A percentile compares a stretch with the other conserved stretches of the same genome.
Evolutionary conservation across 2,113 vertebrate genomes (phyloP).

Genomic region (Misgurnus anguillicaudatus): DNA sequence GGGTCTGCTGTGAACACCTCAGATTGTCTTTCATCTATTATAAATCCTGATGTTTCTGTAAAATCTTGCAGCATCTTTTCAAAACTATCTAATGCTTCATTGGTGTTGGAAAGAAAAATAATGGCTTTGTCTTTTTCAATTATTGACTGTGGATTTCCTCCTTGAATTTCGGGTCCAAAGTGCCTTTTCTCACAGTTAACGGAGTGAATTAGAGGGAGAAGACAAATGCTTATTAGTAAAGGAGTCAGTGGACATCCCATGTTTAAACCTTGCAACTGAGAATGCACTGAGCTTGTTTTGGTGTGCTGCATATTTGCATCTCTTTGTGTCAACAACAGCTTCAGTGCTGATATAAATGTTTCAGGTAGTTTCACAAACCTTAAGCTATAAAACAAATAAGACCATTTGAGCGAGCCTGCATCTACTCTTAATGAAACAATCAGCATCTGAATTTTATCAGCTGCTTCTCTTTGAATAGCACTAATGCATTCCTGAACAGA

Average conservation of each 20-base stretch:
- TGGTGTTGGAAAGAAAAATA: slow-evolving; percentile 29
- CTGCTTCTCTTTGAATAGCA: not conserved
- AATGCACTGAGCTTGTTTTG: not conserved
- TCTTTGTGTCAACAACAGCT: not conserved
- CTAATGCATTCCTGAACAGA: slow-evolving; percentile 7
- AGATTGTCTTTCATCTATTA: not conserved
- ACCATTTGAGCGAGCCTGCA: slow-evolving; percentile 30
- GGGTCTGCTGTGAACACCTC: not conserved
- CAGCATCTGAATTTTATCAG: not conserved
- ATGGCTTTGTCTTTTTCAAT: slow-evolving; percentile 20
- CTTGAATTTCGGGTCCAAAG: not conserved
- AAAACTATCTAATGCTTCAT: slow-evolving; percentile 19
- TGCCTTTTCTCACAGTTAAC: not conserved
- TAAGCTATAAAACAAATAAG: slow-evolving; percentile 36
- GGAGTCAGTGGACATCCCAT: slow-evolving; percentile 45
- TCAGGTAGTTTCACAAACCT: slow-evolving; percentile 21
- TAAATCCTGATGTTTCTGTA: slow-evolving; percentile 39
- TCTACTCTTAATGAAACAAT: slow-evolving; percentile 32
- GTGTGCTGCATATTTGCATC: not conserved
- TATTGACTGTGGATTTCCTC: not conserved
- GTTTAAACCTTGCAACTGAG: slow-evolving; percentile 6
- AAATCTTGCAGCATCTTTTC: slow-evolving; percentile 39
- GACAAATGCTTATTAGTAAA: slow-evolving; percentile 37
- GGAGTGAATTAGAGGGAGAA: slow-evolving; percentile 37
- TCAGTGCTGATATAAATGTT: not conserved